Conservation (phyloP, 2,113 vertebrate genomes). For the Limnothrissa miodon region DNA sequence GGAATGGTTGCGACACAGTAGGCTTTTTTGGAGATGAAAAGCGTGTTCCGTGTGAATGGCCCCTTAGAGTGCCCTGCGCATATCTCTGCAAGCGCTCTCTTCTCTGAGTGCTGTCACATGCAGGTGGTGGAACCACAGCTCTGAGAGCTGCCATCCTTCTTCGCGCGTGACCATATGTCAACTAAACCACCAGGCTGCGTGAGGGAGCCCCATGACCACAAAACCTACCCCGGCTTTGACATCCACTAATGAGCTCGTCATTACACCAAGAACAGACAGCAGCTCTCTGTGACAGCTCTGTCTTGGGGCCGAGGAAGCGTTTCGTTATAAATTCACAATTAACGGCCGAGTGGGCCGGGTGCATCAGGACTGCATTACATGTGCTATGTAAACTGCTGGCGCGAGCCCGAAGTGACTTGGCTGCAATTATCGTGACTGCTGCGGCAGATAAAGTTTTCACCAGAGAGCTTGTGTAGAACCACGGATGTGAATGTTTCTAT, state of each 20-base stretch:
- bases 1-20: no score
- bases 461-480: background rate
- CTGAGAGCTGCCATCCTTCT: background rate
- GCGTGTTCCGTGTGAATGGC: background rate
- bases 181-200: background rate
- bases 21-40: no score
- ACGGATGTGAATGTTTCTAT: slow-evolving; percentile 39
- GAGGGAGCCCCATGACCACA: background rate
- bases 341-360: background rate
- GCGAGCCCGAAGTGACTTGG: slow-evolving; percentile 14
- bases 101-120: background rate
- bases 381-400: background rate
- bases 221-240: background rate
- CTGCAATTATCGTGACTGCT: slow-evolving; percentile 14
- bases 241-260: background rate
- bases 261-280: background rate
- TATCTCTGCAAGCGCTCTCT: background rate
- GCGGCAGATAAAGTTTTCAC: slow-evolving; percentile 8
- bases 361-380: background rate
- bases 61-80: background rate
- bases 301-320: slow-evolving; percentile 8
- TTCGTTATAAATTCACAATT: slow-evolving; percentile 36
- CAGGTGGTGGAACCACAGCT: background rate
- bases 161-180: background rate
- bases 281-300: background rate